These are phyloP conservation scores for Polyodon spathula DNA, from an alignment of 2,113 vertebrate species.

Conservation along the genomic window DNA sequence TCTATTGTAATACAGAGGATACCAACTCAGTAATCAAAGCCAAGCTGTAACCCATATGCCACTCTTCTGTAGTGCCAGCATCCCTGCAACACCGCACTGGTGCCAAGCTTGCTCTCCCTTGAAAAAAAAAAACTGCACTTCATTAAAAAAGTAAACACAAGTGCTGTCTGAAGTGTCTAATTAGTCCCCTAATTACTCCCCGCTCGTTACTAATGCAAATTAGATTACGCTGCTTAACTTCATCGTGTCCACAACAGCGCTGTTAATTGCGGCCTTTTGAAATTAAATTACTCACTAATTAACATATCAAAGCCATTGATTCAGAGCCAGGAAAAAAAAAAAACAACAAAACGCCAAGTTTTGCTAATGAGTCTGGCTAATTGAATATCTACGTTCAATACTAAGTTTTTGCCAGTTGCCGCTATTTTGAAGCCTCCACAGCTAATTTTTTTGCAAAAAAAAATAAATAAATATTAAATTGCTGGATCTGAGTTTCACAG, in stretches of 20 bases:
- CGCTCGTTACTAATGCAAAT: constrained; percentile 99
- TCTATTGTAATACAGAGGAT: constrained; percentile 30
- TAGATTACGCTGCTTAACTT: constrained; percentile 99
- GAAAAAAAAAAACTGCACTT: constrained; percentile 80
- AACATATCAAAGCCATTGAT: constrained; percentile 99
- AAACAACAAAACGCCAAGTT: constrained; percentile 95
- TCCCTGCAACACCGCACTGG: constrained; percentile 14
- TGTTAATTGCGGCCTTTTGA: constrained; percentile 99
- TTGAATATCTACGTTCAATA: constrained; percentile 81
- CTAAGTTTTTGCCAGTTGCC: constrained; percentile 45
- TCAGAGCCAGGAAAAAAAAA: constrained; percentile 82
- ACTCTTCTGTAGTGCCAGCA: constrained; percentile 37
- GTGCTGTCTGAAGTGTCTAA: constrained; percentile 99
- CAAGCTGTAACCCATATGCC: constrained; percentile 56
- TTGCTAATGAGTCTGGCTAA: constrained; percentile 97
- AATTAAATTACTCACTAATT: constrained; percentile 99
- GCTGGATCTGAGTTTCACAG: too few species aligned
- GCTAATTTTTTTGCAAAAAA: too few species aligned
- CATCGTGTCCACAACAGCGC: constrained; percentile 99
- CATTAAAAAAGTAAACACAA: constrained; percentile 99
- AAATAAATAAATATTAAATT: too few species aligned
- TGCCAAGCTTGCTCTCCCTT: constrained; percentile 31
- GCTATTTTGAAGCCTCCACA: constrained; percentile 43
- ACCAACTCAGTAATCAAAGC: constrained; percentile 42
- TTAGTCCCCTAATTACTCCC: constrained; percentile 99